These are phyloP conservation scores for Gonatopus flavifemur DNA, from an alignment of 1,140 invertebrate genomes.

Conservation along the genomic window DNA sequence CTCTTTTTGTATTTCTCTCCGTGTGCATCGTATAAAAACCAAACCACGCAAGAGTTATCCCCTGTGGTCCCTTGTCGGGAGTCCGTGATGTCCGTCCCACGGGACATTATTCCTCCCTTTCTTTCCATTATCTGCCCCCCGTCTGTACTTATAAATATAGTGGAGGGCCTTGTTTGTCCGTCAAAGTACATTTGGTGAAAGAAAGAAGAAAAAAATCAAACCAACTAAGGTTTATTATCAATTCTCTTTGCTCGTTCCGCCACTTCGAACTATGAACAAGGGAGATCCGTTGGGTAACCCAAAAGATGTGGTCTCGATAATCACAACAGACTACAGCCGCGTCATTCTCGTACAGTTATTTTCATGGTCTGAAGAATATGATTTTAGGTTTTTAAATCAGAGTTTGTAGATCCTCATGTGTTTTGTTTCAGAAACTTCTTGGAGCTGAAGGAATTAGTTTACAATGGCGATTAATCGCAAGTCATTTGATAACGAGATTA, in stretches of 20 bases:
- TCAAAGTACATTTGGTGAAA: conserved; percentile 24
- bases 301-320: too few species aligned
- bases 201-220: too few species aligned
- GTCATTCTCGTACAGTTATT: too few species aligned
- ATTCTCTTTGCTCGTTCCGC: conserved; percentile 45
- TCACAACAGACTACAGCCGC: too few species aligned
- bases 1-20: too few species aligned
- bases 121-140: not conserved
- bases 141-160: too few species aligned
- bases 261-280: too few species aligned
- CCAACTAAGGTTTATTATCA: conserved; percentile 39
- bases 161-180: too few species aligned
- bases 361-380: too few species aligned
- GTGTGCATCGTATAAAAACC: conserved; percentile 20
- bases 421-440: conserved; percentile 72
- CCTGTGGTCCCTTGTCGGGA: conserved; percentile 38
- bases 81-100: conserved; percentile 18
- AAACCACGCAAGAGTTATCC: conserved; percentile 24
- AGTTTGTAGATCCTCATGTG: not conserved
- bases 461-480: conserved; percentile 86
- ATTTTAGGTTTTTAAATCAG: not conserved
- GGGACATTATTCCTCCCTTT: conserved; percentile 39
- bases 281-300: too few species aligned
- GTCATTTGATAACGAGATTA: conserved; percentile 73
- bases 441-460: conserved; percentile 82